Evolutionary conservation across 1,140 invertebrate species (phyloP).

Genomic region (Eubasilissa regina): DNA sequence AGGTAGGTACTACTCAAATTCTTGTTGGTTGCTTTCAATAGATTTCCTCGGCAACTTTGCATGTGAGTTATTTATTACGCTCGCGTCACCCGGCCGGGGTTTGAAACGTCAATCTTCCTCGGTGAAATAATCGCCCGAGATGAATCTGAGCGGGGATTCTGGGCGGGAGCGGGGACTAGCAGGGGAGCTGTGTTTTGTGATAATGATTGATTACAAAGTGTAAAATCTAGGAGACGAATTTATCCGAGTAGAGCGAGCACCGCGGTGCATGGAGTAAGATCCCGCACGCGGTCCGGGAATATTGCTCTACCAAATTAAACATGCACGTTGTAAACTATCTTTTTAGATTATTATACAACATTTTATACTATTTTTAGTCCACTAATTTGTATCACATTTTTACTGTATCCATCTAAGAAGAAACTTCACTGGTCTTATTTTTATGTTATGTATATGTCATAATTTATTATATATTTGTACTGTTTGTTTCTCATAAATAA

Average conservation of each 20-base stretch:
- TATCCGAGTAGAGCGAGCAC: constrained; percentile 32
- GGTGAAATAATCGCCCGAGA: constrained; percentile 50
- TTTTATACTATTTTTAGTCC: no score
- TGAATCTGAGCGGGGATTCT: constrained; percentile 27
- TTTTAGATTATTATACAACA: no score
- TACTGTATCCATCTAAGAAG: no score
- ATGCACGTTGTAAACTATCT: no score
- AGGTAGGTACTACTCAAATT: not conserved
- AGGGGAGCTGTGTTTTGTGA: constrained; percentile 43
- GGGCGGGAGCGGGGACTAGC: not conserved
- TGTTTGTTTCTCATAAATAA: no score
- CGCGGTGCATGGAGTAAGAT: not conserved
- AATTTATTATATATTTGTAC: no score
- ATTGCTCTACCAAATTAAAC: no score
- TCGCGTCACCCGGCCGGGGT: constrained; percentile 40
- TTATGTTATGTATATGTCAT: no score
- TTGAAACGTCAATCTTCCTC: constrained; percentile 53
- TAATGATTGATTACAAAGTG: constrained; percentile 55
- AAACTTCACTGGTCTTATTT: no score
- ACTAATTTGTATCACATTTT: no score
- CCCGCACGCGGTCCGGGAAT: no score
- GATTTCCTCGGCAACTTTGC: constrained; percentile 43
- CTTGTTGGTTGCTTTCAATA: not conserved
- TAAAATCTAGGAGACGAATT: constrained; percentile 48
- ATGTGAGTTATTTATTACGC: constrained; percentile 52